Base-by-base conservation (phyloP, 2,888 invertebrate genomes). In the Agriopis marginaria region DNA sequence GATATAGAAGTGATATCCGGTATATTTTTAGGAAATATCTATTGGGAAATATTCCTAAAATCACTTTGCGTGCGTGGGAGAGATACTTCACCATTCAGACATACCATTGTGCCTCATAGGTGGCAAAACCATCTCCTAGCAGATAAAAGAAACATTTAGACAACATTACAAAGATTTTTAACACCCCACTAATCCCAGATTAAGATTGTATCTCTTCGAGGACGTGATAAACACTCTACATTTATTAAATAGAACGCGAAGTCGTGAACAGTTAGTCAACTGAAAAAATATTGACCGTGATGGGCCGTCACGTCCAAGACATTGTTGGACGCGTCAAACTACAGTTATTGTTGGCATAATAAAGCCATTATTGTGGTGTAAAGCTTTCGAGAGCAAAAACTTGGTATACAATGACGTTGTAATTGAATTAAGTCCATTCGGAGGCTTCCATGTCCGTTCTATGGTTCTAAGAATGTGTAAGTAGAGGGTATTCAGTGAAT, bases 271-370 rank as follows among this genome's bases (percentile, higher is more conserved):
- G 90, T 90, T 92, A 92, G 73, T 80, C 83, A 74, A 84, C 80
- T 77, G 82, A 85, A 89, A 90, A 86, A 90, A 88, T 70, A 72
- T 72, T 79, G 78, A 80, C 77, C 78, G 76, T 75, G 84, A 81
- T 78, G 86, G 75, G 79, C 32, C 84, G 78, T 72, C 75, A 77
- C 75, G 76, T 72, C 74, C 77, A 66, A 78, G 66, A 66, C 55
- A 75, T 75, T 87, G 78, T 81, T 78, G 63, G 77, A 79, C 78
- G 69, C 82, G 75, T 75, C 77, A 73, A 81, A 86, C 84, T 86
- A 91, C 91, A 89, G 92, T 92, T 92, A 93, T 90, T 93, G 91
- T 93, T 93, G 92, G 85, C 91, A 89, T 93, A 93, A 93, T 92
- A 92, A 86, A 81, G 75, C 82, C 78, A 87, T 92, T 93, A 90